Evolutionary conservation across 2,113 vertebrate species (phyloP), one percentile per base, ranked within the genome.

Genomic region (Cynoglossus semilaevis): DNA sequence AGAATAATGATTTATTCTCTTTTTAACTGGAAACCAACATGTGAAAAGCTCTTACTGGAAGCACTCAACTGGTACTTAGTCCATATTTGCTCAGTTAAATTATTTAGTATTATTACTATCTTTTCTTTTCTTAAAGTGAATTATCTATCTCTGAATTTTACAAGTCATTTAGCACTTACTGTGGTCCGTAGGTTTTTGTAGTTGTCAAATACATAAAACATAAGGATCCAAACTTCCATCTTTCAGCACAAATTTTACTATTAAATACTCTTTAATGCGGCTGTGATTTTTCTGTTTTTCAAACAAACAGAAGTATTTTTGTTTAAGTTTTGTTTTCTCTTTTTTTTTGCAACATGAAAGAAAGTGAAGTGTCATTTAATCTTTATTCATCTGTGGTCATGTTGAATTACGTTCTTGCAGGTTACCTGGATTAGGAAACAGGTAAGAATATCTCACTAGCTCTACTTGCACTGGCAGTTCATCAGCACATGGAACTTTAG

Each of bases 11-110:
- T 59, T 49, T 22, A 47, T 51, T 19, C 43, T 55, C 54, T 49
- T 58, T 42, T 29, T 67, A 49, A 79, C 72, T 72, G 70, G 78
- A 80, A 76, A 37, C 58, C 52, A 44, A 62, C 43, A 3, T 45
- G 19, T 7, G 0, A 14, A 18, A 42, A 66, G 29, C 55, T 59
- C 19, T 29, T 61, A 81, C 19, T 61, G 51, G 51, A 62, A 74
- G 8, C 66, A 60, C 66, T 52, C 15, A 63, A 63, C 54, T 19
- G 17, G 37, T 19, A 15, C 59, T 62, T 29, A 18, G 38, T 15
- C 51, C 17, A 18, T 1, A 5, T 36, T 63, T 36, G 9, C 38
- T 41, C 10, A 41, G 14, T 49, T 10, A 57, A 10, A 43, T 59
- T 45, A 17, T 64, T 45, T 45, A 56, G 38, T 44, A 37, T 38